These are phyloP conservation scores for Saturnia japonica DNA, from an alignment of 2,888 invertebrate genomes.

Conservation along the genomic window DNA sequence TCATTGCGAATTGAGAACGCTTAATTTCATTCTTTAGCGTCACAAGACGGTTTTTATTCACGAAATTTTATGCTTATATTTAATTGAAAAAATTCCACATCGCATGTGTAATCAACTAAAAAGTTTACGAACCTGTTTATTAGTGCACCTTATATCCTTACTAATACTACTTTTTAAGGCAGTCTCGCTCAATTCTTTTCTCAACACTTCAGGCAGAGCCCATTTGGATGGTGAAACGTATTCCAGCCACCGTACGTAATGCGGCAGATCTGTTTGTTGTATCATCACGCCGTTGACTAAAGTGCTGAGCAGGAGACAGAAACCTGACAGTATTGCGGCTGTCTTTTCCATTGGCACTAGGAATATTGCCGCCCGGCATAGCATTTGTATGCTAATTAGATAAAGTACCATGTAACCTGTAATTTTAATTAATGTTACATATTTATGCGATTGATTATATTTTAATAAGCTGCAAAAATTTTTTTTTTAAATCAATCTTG, in stretches of 20 bases:
- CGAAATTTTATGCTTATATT: too few species aligned
- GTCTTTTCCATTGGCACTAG: slow-evolving; percentile 85
- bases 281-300: slow-evolving; percentile 86
- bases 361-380: slow-evolving; percentile 86
- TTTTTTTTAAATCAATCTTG: background rate
- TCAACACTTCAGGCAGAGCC: slow-evolving; percentile 85
- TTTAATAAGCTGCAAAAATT: background rate
- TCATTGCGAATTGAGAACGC: too few species aligned
- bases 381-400: slow-evolving; percentile 85
- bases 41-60: too few species aligned
- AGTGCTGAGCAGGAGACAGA: slow-evolving; percentile 82
- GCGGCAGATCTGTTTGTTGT: slow-evolving; percentile 85
- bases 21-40: too few species aligned
- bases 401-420: slow-evolving; percentile 88
- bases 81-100: background rate
- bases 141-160: slow-evolving; percentile 82
- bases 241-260: slow-evolving; percentile 85
- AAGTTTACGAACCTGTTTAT: slow-evolving; percentile 84
- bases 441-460: background rate
- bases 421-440: slow-evolving; percentile 23
- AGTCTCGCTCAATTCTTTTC: slow-evolving; percentile 84
- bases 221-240: slow-evolving; percentile 88
- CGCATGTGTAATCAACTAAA: background rate
- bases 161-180: slow-evolving; percentile 81
- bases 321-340: slow-evolving; percentile 83